Conservation (phyloP, 2,888 invertebrate genomes). For the Epicampocera succincta region DNA sequence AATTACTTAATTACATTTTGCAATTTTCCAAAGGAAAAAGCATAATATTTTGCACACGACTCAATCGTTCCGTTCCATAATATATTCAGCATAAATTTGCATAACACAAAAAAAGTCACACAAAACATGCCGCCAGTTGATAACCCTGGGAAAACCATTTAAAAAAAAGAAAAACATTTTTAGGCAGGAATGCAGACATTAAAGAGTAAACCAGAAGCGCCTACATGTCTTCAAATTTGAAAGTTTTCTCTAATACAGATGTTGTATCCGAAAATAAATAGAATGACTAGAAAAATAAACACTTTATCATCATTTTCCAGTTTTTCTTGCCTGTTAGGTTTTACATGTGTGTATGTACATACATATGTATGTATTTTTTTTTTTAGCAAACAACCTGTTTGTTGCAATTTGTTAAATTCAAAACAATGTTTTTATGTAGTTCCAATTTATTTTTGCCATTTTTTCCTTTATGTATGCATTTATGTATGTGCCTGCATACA, state of each 20-base stretch:
- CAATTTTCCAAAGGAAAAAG: too few relatives aligned
- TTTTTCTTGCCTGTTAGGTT: slow-evolving; percentile 59
- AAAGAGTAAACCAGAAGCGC: slow-evolving; percentile 10
- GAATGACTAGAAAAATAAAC: slow-evolving; percentile 29
- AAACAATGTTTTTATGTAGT: slow-evolving; percentile 1
- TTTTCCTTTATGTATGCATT: background rate
- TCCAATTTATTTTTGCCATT: background rate
- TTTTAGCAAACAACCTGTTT: background rate
- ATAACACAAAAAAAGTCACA: too few relatives aligned
- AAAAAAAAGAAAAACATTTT: too few relatives aligned
- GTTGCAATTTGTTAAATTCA: background rate
- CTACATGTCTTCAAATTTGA: slow-evolving; percentile 48
- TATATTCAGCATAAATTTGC: too few relatives aligned
- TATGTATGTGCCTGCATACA: background rate
- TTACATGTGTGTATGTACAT: slow-evolving; percentile 2
- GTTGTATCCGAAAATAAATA: slow-evolving; percentile 57
- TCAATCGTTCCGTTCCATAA: too few relatives aligned
- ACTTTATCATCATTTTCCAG: slow-evolving; percentile 51
- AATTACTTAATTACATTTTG: too few relatives aligned
- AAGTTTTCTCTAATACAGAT: slow-evolving; percentile 47
- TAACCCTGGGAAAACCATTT: too few relatives aligned
- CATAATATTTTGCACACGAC: too few relatives aligned
- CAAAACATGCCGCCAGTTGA: too few relatives aligned
- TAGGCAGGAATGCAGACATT: background rate
- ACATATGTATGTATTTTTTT: too few relatives aligned